phyloP scores from a whole-genome alignment of 1,140 invertebrate species.

The Cataglyphis hispanica region DNA sequence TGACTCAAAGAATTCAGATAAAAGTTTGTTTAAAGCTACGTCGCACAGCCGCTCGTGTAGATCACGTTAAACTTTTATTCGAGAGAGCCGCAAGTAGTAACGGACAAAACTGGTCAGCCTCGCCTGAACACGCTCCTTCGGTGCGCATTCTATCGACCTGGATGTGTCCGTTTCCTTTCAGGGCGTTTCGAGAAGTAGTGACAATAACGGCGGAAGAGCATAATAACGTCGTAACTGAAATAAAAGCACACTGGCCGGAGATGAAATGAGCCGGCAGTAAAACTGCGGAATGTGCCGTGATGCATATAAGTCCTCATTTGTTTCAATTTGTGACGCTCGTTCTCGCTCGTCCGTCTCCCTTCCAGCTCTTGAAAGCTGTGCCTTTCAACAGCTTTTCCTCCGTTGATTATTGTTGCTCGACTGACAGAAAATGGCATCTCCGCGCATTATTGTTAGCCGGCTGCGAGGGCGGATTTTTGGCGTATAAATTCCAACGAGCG shows the following conservation, averaged over 20 bases:
- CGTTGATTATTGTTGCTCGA: constrained; percentile 66
- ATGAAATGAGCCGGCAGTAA: constrained; percentile 84
- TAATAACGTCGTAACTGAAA: constrained; percentile 79
- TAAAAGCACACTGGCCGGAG: constrained; percentile 79
- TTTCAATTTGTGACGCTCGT: constrained; percentile 81
- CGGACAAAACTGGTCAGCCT: constrained; percentile 34
- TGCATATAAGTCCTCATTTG: constrained; percentile 84
- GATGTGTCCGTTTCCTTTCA: constrained; percentile 19
- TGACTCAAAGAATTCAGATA: neutral
- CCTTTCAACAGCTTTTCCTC: constrained; percentile 37
- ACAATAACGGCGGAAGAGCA: constrained; percentile 81
- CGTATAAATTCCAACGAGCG: constrained; percentile 47
- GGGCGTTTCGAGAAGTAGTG: constrained; percentile 59
- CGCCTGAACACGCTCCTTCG: constrained; percentile 11
- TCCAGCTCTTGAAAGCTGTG: constrained; percentile 39
- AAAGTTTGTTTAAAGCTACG: constrained; percentile 9
- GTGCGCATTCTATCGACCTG: neutral
- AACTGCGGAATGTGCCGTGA: constrained; percentile 79
- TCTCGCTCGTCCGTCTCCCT: constrained; percentile 57
- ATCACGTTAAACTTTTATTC: constrained; percentile 30
- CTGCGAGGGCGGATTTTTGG: constrained; percentile 47
- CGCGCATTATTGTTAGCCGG: constrained; percentile 36
- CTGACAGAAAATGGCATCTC: constrained; percentile 16
- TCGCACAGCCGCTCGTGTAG: neutral
- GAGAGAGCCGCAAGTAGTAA: constrained; percentile 29